Percentiles rank a stretch among this genome's conserved stretches.
Conservation (phyloP, 1,140 invertebrate genomes). For the Tetramorium alpestre region DNA sequence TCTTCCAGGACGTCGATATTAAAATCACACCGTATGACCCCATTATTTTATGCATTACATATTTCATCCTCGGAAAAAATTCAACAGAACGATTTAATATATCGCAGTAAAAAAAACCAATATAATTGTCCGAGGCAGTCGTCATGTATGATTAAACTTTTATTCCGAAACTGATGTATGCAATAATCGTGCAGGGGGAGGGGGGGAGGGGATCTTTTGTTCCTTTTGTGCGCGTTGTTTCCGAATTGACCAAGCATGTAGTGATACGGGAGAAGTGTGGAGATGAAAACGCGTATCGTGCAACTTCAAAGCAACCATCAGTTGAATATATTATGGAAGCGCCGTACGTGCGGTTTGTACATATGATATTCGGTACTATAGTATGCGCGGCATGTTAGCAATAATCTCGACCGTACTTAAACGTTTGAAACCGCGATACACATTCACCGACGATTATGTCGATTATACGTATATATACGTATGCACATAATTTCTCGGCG, state of each 20-base stretch:
- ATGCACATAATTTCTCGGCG: background rate
- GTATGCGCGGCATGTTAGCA: conserved; percentile 53
- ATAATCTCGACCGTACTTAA: conserved; percentile 60
- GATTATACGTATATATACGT: background rate
- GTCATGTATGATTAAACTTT: background rate
- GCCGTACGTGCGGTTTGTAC: conserved; percentile 56
- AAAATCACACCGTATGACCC: background rate
- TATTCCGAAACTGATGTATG: conserved; percentile 15
- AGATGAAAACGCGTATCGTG: conserved; percentile 36
- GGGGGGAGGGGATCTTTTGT: background rate
- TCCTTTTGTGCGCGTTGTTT: conserved; percentile 8
- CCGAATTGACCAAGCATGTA: conserved; percentile 12
- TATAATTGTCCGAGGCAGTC: background rate
- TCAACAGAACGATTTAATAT: background rate
- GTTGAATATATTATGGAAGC: conserved; percentile 52
- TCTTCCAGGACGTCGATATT: background rate
- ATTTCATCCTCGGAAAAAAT: background rate
- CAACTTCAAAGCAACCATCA: conserved; percentile 52
- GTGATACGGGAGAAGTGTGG: background rate
- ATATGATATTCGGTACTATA: conserved; percentile 12
- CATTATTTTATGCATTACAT: background rate
- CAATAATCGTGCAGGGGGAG: background rate
- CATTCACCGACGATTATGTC: background rate
- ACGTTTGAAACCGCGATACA: conserved; percentile 33
- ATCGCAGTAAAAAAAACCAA: background rate